These are phyloP conservation scores for Scomberomorus guttatus DNA, from an alignment of 2,797 vertebrate genomes.

Conservation along the genomic window DNA sequence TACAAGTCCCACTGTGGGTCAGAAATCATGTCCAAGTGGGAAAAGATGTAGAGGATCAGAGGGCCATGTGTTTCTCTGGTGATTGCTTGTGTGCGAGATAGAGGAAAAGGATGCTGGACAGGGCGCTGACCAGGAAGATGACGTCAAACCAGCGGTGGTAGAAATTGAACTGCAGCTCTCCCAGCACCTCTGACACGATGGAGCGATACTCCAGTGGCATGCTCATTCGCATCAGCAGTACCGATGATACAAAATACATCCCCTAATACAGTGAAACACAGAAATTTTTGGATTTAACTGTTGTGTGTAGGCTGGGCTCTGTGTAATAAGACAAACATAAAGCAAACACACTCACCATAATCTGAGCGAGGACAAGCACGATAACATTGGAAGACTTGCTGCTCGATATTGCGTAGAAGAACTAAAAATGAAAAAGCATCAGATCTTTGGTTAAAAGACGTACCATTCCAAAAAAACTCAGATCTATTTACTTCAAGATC, in stretches of 20 bases:
- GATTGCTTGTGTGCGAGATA: slow-evolving; percentile 99
- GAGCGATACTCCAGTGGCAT: slow-evolving; percentile 97
- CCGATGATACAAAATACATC: slow-evolving; percentile 99
- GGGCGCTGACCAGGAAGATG: slow-evolving; percentile 98
- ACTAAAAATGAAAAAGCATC: slow-evolving; percentile 80
- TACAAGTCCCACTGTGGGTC: slow-evolving; percentile 18
- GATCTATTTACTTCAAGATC: neutral
- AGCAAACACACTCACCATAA: slow-evolving; percentile 91
- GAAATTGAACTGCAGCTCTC: slow-evolving; percentile 99
- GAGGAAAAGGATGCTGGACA: slow-evolving; percentile 99
- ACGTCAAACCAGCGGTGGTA: slow-evolving; percentile 99
- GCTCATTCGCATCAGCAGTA: slow-evolving; percentile 98
- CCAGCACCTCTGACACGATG: slow-evolving; percentile 96
- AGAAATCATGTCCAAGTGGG: slow-evolving; percentile 17
- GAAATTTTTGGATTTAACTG: neutral
- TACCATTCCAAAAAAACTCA: neutral
- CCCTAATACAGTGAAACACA: slow-evolving; percentile 79
- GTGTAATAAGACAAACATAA: neutral
- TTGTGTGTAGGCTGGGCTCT: neutral
- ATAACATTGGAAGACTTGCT: slow-evolving; percentile 99
- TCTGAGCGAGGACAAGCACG: slow-evolving; percentile 97
- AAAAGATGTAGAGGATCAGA: slow-evolving; percentile 68
- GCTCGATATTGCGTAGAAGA: slow-evolving; percentile 99
- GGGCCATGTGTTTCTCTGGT: slow-evolving; percentile 95
- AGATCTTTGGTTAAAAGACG: neutral